Base-by-base conservation (phyloP, 2,113 vertebrate species). In the Polyodon spathula region DNA sequence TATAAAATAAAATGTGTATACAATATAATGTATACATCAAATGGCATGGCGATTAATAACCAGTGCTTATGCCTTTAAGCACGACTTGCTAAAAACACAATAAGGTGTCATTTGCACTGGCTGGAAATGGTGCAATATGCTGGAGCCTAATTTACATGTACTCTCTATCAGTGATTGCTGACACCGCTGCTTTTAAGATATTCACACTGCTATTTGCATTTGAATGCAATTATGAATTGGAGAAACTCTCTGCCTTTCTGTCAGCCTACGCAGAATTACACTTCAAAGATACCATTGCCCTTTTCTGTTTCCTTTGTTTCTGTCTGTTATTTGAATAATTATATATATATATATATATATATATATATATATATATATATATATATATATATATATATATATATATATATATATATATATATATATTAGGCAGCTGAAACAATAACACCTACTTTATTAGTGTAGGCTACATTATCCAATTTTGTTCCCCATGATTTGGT, bases 171-270 rank as follows among this genome's bases (percentile, higher is more conserved):
- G 27, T 63, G 38, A 61, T 50, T 59, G 68, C 62, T 61, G 68
- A 59, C 58, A 42, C n/a, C 16, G 62, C 56, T 61, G 37, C 56
- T 55, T 64, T 66, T 67, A 61, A 64, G 60, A 63, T 61, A 48
- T 67, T 64, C 62, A 53, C 57, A 51, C 57, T 55, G 59, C 65
- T 66, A 67, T 67, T 65, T 67, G 57, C 66, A 67, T 67, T 67
- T 54, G 17, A 69, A 69, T 65, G 59, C 67, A 69, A 65, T 69
- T 69, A 69, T 62, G 64, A 65, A 69, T 62, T 69, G 58, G 59
- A 40, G 63, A 69, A 65, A 62, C 67, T 67, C 66, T 57, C 63
- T 67, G 5, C 48, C 67, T 52, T 62, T 65, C 67, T 59, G 43
- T 54, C 56, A 50, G 48, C 48, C 14, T 50, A 63, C 60, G 48